These are phyloP conservation scores for Drosophila lacertosa DNA, from an alignment of 1,140 invertebrate genomes.

Conservation along the genomic window DNA sequence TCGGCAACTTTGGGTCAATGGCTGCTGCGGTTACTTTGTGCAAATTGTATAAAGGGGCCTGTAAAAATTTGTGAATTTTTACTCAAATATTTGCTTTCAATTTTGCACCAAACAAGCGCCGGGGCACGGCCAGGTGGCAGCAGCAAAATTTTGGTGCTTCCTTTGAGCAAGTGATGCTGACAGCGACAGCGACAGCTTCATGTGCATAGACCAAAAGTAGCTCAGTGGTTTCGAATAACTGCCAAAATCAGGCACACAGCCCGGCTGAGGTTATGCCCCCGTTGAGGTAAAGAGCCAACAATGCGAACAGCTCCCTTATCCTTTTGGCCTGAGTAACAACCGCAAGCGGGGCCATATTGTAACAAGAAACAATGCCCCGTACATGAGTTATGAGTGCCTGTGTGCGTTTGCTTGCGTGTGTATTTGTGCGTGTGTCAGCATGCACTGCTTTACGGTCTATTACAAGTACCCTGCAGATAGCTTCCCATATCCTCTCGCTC, in stretches of 20 bases:
- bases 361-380: slow-evolving; percentile 71
- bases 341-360: slow-evolving; percentile 62
- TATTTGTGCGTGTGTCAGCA: slow-evolving; percentile 5
- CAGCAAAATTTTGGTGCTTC: slow-evolving; percentile 20
- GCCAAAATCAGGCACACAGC: slow-evolving; percentile 53
- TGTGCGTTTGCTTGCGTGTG: slow-evolving; percentile 1
- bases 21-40: slow-evolving; percentile 57
- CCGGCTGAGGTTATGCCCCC: slow-evolving; percentile 17
- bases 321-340: slow-evolving; percentile 15
- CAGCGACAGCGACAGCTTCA: slow-evolving; percentile 72
- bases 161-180: slow-evolving; percentile 64
- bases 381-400: slow-evolving; percentile 66
- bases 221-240: slow-evolving; percentile 77
- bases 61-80: slow-evolving; percentile 75
- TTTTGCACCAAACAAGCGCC: slow-evolving; percentile 52
- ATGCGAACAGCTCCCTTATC: slow-evolving; percentile 7
- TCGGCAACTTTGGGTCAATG: slow-evolving; percentile 39
- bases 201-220: slow-evolving; percentile 71
- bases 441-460: slow-evolving; percentile 59
- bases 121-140: slow-evolving; percentile 9
- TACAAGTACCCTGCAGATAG: slow-evolving; percentile 43
- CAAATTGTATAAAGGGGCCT: slow-evolving; percentile 55
- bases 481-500: not conserved
- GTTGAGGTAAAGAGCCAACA: slow-evolving; percentile 49
- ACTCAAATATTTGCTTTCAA: slow-evolving; percentile 81